Evolutionary conservation across 2,113 vertebrate genomes (phyloP), one percentile per base, ranked within the genome.

Genomic region (Elanoides forficatus): DNA sequence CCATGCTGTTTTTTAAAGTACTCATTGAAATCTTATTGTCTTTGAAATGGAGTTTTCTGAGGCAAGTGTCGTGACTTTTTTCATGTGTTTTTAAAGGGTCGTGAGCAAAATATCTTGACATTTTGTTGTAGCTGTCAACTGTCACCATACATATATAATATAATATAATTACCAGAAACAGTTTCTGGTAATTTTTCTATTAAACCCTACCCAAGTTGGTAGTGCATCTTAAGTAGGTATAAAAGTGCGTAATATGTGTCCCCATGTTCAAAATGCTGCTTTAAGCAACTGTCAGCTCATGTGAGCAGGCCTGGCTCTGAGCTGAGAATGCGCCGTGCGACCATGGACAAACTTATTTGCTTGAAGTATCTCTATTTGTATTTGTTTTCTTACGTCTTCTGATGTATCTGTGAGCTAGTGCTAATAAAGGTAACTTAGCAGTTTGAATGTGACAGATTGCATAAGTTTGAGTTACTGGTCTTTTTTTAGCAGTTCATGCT

Each of bases 221-320:
- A 43, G 34, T 26, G 14, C 16, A 20, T 43, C 23, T 34, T 29
- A n/a, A 70, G 34, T 12, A n/a, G 68, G 25, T n/a, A 45, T 43
- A 40, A 36, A 47, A 6, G 1, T 15, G 4, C 0, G 1, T 56
- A 11, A 32, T 12, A 13, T 2, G 2, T 25, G 11, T 36, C 32
- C n/a, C 27, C 6, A 0, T 2, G 1, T 65, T 52, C 29, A 50
- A 45, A 81, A 40, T 10, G 29, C 29, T 50, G 2, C 47, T 27
- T 74, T 32, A 30, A 1, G 43, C 50, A 48, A 1, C 11, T 10
- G 34, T 32, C 73, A 42, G 66, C 52, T 79, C 6, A 5, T 4
- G 11, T 0, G 4, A 55, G 53, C 66, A 29, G 47, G 32, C 42
- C 66, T 83, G 58, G 38, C 59, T 48, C 45, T 60, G 40, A 29